Base-by-base conservation (phyloP, 2,888 invertebrate genomes). In the Apomyelois bistriatella region DNA sequence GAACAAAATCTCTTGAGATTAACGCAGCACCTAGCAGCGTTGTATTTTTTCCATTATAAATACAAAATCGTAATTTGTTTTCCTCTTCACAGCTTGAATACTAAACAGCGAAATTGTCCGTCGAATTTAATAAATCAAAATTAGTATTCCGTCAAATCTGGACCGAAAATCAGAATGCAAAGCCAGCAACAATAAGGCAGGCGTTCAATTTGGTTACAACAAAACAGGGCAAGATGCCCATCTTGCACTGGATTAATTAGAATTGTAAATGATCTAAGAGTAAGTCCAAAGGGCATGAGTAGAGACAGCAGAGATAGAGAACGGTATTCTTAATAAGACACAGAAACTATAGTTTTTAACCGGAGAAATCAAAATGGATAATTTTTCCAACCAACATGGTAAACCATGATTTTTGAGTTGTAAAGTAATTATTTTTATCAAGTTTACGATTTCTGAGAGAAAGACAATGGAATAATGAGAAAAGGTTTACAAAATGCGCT, bases 221-320 rank as follows among this genome's bases (percentile, higher is more conserved):
- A 66, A 74, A 77, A 78, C 68, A 66, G 58, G 61, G 61, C 62
- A 60, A 70, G 77, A 75, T 76, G 79, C 72, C 75, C 79, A 75
- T 85, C 85, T 82, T 77, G 74, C 75, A 76, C 73, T 76, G 74
- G 84, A 84, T 85, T 85, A 83, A 87, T 88, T 88, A 85, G 79
- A 87, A 85, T 88, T 88, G 87, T 82, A 88, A 86, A 88, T 85
- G 79, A 78, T 71, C 67, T 70, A 64, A 58, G 70, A 66, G 72
- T 74, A 77, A 82, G 79, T 71, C 79, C 70, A 62, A 66, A 61
- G 5, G 3, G 22, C 22, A 22, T 22, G 22, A 22, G 22, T 22
- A 22, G 22, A 22, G 5, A n/a, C n/a, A n/a, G n/a, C n/a, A n/a
- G n/a, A n/a, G n/a, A n/a, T n/a, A n/a, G n/a, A n/a, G n/a, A n/a